A percentile compares a stretch with the other conserved stretches of the same genome.
These are phyloP conservation scores for Drosophila kikkawai DNA, from an alignment of 1,140 invertebrate species.

Conservation along the genomic window DNA sequence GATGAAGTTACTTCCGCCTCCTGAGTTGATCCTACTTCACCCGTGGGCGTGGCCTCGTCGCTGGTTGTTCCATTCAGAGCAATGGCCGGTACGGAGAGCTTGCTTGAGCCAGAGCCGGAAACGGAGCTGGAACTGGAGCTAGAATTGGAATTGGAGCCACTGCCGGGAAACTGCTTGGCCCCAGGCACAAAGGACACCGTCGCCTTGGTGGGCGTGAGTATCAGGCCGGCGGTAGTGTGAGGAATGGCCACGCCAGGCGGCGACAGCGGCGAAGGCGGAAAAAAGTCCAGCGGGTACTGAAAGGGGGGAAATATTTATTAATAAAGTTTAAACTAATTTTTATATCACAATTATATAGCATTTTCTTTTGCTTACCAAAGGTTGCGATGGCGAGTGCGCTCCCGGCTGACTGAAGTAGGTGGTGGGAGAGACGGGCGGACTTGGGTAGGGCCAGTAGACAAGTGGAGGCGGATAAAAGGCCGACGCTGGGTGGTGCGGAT, in stretches of 20 bases:
- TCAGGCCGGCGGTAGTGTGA: constrained; percentile 54
- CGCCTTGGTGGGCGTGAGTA: constrained; percentile 70
- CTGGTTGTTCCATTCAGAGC: constrained; percentile 20
- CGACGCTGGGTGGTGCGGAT: constrained; percentile 68
- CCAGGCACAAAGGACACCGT: constrained; percentile 67
- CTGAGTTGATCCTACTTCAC: not conserved
- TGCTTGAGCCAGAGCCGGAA: constrained; percentile 5
- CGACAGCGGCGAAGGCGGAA: constrained; percentile 67
- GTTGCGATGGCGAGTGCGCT: constrained; percentile 86
- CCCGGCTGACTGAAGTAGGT: constrained; percentile 90
- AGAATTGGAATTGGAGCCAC: constrained; percentile 20
- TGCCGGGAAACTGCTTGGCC: constrained; percentile 57
- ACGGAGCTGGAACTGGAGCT: constrained; percentile 19
- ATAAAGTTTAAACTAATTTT: no score
- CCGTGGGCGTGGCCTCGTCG: constrained; percentile 6
- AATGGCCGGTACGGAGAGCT: constrained; percentile 27
- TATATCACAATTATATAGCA: no score
- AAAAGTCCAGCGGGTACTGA: constrained; percentile 78
- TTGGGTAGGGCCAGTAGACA: constrained; percentile 96
- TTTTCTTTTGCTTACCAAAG: constrained; percentile 81
- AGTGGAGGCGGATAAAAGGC: constrained; percentile 87
- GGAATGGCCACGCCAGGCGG: constrained; percentile 63
- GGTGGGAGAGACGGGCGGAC: constrained; percentile 95
- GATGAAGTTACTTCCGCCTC: constrained; percentile 3
- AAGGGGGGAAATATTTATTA: not conserved